These are phyloP conservation scores for Leptothorax acervorum DNA, from an alignment of 2,888 invertebrate species.

Conservation along the genomic window DNA sequence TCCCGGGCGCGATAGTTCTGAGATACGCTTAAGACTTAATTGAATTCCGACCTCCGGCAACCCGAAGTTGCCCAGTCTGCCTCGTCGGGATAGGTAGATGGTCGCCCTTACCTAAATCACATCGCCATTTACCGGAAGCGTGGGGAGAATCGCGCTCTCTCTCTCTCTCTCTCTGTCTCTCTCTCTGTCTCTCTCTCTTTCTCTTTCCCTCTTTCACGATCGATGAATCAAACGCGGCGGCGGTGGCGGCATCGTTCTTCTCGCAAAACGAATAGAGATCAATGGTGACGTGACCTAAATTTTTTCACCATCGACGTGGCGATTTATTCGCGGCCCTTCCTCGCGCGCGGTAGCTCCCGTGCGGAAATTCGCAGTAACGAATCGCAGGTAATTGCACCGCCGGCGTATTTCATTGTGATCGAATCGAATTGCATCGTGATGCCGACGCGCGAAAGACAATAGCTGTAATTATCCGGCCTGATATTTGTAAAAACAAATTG, in stretches of 20 bases:
- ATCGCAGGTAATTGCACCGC: conserved; percentile 45
- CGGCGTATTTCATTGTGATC: conserved; percentile 51
- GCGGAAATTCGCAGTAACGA: conserved; percentile 36
- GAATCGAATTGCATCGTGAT: conserved; percentile 28
- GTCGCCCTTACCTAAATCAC: conserved; percentile 80
- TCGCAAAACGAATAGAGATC: conserved; percentile 61
- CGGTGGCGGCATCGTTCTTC: conserved; percentile 34
- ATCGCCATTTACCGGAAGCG: conserved; percentile 75
- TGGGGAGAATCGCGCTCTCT: conserved; percentile 13
- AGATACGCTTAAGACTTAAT: conserved; percentile 82
- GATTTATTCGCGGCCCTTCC: conserved; percentile 44
- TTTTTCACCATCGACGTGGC: conserved; percentile 49
- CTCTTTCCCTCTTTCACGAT: conserved; percentile 51
- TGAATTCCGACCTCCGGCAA: conserved; percentile 80
- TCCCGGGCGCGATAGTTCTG: conserved; percentile 73
- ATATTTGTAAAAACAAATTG: background rate
- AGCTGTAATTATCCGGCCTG: conserved; percentile 2
- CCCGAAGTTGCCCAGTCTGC: conserved; percentile 68
- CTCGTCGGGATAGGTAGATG: conserved; percentile 43
- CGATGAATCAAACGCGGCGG: conserved; percentile 68
- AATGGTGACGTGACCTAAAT: conserved; percentile 55
- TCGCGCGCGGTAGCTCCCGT: conserved; percentile 3
- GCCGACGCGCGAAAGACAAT: conserved; percentile 16
- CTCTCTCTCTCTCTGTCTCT: background rate
- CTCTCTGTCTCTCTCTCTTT: background rate